Evolutionary conservation across 1,140 invertebrate genomes (phyloP), one percentile per base, ranked within the genome.

Genomic region (Drosophila novamexicana): DNA sequence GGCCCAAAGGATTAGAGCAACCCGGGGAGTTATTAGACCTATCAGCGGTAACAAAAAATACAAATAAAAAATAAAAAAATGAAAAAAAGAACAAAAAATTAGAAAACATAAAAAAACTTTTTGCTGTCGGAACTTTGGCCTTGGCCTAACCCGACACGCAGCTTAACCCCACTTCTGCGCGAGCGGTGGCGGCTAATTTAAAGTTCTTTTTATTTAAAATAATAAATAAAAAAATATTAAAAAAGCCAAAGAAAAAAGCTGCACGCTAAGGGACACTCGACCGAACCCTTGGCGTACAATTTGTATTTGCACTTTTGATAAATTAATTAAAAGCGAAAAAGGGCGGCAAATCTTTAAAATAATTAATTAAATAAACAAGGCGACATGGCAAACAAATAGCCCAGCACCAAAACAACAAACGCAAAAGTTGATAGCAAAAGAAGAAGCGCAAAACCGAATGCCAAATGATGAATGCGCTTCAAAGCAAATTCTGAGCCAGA

Each of bases 261-360:
- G 18, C 34, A 8, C 32, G 39, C 54, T 39, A 57, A 69, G 57
- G 49, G 72, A 73, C 65, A 75, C 63, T 70, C 40, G 53, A 62
- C 9, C 9, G 67, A 58, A 57, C 66, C 67, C 50, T 75, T 61
- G 49, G 70, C 70, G 29, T 36, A 63, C 69, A 79, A 82, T 79
- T 81, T 86, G 77, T 81, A 89, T 89, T 89, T 89, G 74, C 75
- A 84, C 84, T 89, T 89, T 89, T 84, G 80, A 89, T 89, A 89
- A 89, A 89, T 89, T 89, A 89, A 89, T 89, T 89, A 84, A 88
- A 84, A 78, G 70, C 84, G 67, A 75, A 81, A 79, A 79, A 70
- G 84, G 80, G 47, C 49, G 67, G 67, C 45, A 79, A 80, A 89
- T 89, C 84, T 89, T 89, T 84, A 84, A 89, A 89, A 89, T 88